phyloP scores from a whole-genome alignment of 1,140 invertebrate genomes.

The Acyrthosiphon pisum region DNA sequence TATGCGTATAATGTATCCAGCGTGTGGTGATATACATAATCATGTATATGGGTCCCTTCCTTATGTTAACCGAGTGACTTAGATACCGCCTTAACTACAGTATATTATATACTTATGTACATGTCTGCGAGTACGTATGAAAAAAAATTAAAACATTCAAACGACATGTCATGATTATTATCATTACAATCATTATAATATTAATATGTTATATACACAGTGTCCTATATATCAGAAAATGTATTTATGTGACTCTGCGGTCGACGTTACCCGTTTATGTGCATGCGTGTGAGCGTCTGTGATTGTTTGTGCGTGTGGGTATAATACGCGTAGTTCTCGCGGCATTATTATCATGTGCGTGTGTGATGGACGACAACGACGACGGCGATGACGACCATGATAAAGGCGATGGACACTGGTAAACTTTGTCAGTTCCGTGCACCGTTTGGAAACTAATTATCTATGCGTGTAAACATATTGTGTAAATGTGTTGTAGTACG shows the following conservation, averaged over 20 bases:
- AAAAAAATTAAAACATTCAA: not conserved
- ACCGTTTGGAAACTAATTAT: not conserved
- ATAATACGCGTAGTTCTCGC: not conserved
- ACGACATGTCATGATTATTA: not conserved
- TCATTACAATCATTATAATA: not conserved
- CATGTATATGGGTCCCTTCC: not conserved
- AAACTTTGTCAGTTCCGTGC: not conserved
- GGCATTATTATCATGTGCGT: not conserved
- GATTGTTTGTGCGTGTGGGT: not conserved
- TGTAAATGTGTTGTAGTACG: no score
- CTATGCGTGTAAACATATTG: no score
- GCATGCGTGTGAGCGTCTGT: not conserved
- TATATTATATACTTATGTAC: not conserved
- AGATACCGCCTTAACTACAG: not conserved
- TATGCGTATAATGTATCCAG: not conserved
- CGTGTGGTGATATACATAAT: not conserved
- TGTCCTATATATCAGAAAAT: not conserved
- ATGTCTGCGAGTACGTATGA: not conserved
- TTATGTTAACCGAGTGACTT: not conserved
- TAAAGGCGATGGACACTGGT: not conserved
- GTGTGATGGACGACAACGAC: not conserved
- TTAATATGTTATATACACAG: not conserved
- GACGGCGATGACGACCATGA: no score
- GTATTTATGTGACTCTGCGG: not conserved
- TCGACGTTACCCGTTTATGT: constrained; percentile 3